Conservation (phyloP, 2,113 vertebrate species). For the Neolamprologus toae region DNA sequence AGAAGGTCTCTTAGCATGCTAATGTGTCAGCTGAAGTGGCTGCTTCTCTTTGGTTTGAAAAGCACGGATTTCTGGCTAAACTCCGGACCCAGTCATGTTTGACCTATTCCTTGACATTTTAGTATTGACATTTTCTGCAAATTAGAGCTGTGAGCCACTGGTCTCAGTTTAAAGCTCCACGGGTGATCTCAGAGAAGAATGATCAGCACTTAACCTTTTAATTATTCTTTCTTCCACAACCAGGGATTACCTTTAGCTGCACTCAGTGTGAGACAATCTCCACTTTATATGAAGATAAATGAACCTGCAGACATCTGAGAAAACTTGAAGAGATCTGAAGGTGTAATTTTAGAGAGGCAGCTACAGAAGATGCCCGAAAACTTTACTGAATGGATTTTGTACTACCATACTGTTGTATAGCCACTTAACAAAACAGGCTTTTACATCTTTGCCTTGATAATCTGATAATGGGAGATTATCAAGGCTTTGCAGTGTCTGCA, state of each 20-base stretch:
- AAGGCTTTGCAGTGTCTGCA: too few relatives aligned
- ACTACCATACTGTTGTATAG: background rate
- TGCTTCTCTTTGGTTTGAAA: conserved; percentile 28
- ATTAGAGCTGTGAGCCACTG: conserved; percentile 60
- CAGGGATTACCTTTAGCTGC: conserved; percentile 48
- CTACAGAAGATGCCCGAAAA: background rate
- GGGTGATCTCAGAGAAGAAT: conserved; percentile 53
- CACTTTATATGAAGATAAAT: conserved; percentile 31
- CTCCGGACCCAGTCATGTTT: conserved; percentile 46
- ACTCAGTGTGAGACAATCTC: conserved; percentile 17
- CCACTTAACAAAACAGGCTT: background rate
- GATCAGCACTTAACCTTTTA: conserved; percentile 73
- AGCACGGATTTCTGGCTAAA: conserved; percentile 2
- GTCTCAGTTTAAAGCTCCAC: conserved; percentile 47
- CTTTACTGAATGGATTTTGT: background rate
- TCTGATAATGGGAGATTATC: background rate
- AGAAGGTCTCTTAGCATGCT: conserved; percentile 30
- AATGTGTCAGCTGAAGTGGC: conserved; percentile 18
- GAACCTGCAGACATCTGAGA: background rate
- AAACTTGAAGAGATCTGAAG: background rate
- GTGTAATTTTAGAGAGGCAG: background rate
- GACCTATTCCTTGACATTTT: conserved; percentile 73
- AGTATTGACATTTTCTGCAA: conserved; percentile 71
- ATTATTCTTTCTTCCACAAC: conserved; percentile 59
- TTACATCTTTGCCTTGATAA: background rate